Evolutionary conservation across 2,888 invertebrate genomes (phyloP).

Genomic region (Lacanobia wlatinum): DNA sequence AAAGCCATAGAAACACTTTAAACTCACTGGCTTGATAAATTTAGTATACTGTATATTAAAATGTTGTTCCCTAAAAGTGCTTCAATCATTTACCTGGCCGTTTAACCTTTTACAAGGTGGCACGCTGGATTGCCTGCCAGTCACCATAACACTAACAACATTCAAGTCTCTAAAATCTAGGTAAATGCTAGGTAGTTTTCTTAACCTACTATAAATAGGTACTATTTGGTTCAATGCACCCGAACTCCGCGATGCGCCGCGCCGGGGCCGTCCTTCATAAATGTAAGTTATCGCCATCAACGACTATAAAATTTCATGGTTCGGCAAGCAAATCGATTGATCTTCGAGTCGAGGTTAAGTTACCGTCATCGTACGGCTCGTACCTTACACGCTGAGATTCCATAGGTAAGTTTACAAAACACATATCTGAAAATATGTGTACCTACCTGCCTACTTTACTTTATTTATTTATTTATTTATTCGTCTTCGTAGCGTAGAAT

Average conservation of each 20-base stretch:
- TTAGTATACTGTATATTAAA: neutral
- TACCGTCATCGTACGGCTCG: conserved; percentile 3
- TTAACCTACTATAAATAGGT: neutral
- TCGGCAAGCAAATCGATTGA: conserved; percentile 19
- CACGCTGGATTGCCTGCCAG: neutral
- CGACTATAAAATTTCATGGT: conserved; percentile 16
- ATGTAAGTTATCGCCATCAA: neutral
- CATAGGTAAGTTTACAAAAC: no score
- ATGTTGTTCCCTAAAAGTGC: neutral
- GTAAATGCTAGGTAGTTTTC: neutral
- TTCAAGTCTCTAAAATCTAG: no score
- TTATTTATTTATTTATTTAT: no score
- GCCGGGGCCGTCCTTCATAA: conserved; percentile 13
- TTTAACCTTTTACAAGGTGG: neutral
- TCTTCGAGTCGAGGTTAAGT: conserved; percentile 14
- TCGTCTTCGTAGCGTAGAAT: no score
- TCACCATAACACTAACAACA: no score
- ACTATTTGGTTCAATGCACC: conserved; percentile 12
- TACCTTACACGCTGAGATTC: neutral
- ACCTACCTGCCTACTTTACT: no score
- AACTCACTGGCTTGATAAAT: neutral
- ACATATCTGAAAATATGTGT: no score
- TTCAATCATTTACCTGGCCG: neutral
- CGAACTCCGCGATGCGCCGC: neutral
- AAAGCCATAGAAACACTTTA: no score